Evolutionary conservation across 2,113 vertebrate species (phyloP).

Genomic region (Sisor rabdophorus): DNA sequence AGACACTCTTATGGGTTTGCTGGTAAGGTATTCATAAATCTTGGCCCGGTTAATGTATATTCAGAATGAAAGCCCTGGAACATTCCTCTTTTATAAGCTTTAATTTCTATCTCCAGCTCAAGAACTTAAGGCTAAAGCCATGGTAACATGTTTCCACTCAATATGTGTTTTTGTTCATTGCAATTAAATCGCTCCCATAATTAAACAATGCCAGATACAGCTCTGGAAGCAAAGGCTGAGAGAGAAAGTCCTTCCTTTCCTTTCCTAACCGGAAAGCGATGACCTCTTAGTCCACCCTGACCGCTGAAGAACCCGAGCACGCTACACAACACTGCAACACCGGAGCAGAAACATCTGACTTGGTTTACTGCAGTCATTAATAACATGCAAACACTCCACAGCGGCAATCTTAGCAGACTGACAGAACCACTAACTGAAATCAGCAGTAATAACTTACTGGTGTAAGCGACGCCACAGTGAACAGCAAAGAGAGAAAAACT

Average conservation of each 20-base stretch:
- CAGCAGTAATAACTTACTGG: constrained; percentile 11
- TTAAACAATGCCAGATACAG: background rate
- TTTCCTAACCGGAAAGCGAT: background rate
- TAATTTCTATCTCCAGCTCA: constrained; percentile 1
- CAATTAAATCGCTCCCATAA: background rate
- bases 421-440: constrained; percentile 26
- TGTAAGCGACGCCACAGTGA: background rate
- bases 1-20: too few species aligned
- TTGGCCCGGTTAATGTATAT: background rate
- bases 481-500: background rate
- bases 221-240: background rate
- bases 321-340: constrained; percentile 12
- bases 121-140: constrained; percentile 15
- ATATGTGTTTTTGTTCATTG: background rate
- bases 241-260: background rate
- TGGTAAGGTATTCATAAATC: too few species aligned
- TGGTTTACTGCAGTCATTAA: constrained; percentile 18
- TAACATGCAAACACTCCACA: constrained; percentile 15
- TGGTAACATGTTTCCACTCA: background rate
- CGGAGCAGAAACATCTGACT: constrained; percentile 35
- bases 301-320: background rate
- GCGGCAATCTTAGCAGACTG: background rate
- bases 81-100: background rate
- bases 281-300: background rate
- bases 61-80: background rate